Conservation (phyloP, 1,140 invertebrate species). For the Aporrectodea caliginosa region DNA sequence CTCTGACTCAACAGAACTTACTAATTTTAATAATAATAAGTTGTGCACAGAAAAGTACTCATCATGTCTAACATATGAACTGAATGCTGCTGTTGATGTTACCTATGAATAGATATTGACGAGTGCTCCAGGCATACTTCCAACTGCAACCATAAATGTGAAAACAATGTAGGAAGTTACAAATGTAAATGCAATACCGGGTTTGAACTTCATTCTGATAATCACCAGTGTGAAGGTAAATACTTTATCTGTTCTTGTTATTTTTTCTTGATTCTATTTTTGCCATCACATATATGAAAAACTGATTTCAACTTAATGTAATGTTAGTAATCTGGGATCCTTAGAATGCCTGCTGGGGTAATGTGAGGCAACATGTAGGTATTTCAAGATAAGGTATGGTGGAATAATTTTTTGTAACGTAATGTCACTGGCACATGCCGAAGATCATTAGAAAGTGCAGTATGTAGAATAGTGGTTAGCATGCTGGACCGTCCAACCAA, state of each 20-base stretch:
- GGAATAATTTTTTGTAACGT: too few relatives aligned
- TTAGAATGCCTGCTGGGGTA: too few relatives aligned
- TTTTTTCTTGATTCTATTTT: neutral
- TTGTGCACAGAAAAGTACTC: neutral
- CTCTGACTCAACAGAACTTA: too few relatives aligned
- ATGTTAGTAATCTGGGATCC: too few relatives aligned
- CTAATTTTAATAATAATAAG: neutral
- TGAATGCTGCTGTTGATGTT: neutral
- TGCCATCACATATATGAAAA: neutral
- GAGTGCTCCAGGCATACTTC: neutral
- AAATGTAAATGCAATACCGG: neutral
- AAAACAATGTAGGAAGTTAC: neutral
- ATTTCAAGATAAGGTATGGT: too few relatives aligned
- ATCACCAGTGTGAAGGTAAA: neutral
- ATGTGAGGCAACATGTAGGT: too few relatives aligned
- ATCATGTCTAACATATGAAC: slow-evolving; percentile 19
- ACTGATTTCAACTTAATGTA: too few relatives aligned
- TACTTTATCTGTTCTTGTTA: neutral
- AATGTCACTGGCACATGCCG: too few relatives aligned
- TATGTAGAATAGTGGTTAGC: too few relatives aligned
- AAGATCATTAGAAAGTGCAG: too few relatives aligned
- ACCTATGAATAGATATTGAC: neutral
- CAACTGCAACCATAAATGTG: neutral
- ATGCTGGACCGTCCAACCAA: too few relatives aligned
- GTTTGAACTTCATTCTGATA: neutral